Conservation (phyloP, 1,140 invertebrate genomes). For the Lepeophtheirus salmonis region DNA sequence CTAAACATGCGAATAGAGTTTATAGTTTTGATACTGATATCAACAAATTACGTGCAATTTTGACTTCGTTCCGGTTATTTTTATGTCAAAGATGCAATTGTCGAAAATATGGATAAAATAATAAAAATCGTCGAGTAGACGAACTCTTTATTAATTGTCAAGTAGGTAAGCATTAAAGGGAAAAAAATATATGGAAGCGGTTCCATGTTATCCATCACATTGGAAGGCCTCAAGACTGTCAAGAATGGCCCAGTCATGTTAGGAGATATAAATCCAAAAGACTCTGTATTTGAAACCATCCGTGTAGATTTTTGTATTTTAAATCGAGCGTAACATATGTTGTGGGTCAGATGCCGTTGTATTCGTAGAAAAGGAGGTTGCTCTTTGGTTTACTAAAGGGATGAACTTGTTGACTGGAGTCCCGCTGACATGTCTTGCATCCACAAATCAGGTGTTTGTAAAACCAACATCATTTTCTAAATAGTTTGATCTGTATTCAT, state of each 20-base stretch:
- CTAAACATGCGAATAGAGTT: too few species aligned
- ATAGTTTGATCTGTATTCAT: too few species aligned
- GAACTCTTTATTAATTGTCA: too few species aligned
- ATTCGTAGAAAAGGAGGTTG: constrained; percentile 85
- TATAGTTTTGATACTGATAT: too few species aligned
- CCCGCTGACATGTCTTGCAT: constrained; percentile 60
- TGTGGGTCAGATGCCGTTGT: constrained; percentile 97
- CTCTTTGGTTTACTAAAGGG: constrained; percentile 79
- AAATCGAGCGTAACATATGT: constrained; percentile 59
- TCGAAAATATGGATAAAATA: too few species aligned
- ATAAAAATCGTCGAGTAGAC: too few species aligned
- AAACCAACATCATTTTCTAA: too few species aligned
- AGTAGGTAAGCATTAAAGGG: too few species aligned
- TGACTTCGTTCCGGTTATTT: too few species aligned
- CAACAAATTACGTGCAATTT: too few species aligned
- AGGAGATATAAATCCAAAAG: constrained; percentile 84
- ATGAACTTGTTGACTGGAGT: constrained; percentile 66
- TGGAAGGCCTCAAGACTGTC: constrained; percentile 86
- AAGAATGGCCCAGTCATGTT: constrained; percentile 86
- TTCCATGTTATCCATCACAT: constrained; percentile 91
- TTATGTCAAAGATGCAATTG: too few species aligned
- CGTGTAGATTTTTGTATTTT: constrained; percentile 85
- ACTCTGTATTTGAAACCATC: constrained; percentile 79
- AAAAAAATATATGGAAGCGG: too few species aligned
- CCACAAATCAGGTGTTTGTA: constrained; percentile 47